Evolutionary conservation across 1,140 invertebrate species (phyloP).

Genomic region (Teleogryllus occipitalis): DNA sequence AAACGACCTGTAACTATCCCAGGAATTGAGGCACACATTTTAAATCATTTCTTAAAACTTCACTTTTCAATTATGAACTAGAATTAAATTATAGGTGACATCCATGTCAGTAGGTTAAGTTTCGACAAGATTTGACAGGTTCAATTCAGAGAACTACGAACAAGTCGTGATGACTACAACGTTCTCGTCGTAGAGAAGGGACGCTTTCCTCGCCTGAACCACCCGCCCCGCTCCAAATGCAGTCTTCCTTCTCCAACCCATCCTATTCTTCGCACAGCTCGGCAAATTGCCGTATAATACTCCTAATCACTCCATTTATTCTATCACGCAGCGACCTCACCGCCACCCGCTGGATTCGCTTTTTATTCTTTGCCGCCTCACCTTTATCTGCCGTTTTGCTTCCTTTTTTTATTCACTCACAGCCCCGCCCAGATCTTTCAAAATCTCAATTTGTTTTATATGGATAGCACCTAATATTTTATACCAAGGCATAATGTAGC

Average conservation of each 20-base stretch:
- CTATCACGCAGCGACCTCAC: background rate
- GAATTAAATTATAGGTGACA: no score
- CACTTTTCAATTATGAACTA: no score
- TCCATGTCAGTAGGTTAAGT: no score
- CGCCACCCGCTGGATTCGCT: background rate
- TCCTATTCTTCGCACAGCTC: background rate
- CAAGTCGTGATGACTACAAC: no score
- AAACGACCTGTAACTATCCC: no score
- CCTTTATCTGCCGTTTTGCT: background rate
- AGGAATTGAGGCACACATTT: no score
- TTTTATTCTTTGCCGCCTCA: background rate
- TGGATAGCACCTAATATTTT: slow-evolving; percentile 1
- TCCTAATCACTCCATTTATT: background rate
- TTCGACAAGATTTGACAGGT: no score
- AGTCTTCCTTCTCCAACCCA: no score
- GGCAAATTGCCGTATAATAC: background rate
- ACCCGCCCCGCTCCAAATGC: background rate
- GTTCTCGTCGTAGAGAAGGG: background rate
- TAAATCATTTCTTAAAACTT: no score
- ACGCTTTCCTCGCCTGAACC: background rate
- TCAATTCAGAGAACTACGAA: no score
- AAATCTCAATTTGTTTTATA: slow-evolving; percentile 1
- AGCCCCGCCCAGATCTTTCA: background rate
- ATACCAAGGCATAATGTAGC: background rate
- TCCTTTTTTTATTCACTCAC: background rate